Percentiles rank a stretch among this genome's conserved stretches.
Evolutionary conservation across 2,888 invertebrate genomes (phyloP).

Genomic region (Aphidius colemani): DNA sequence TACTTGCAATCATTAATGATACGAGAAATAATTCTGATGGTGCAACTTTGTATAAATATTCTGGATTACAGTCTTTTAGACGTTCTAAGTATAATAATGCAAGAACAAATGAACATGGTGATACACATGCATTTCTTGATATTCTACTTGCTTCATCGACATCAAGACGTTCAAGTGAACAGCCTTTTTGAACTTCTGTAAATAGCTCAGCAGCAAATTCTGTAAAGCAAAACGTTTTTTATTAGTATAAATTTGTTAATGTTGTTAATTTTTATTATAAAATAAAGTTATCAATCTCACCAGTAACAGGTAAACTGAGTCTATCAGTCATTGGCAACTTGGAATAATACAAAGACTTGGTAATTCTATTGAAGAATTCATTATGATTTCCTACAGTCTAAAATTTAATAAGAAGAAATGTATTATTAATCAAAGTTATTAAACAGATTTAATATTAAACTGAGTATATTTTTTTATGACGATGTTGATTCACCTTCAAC

Average conservation of each 20-base stretch:
- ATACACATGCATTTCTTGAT: constrained; percentile 80
- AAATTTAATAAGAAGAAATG: constrained; percentile 42
- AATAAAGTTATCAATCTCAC: constrained; percentile 63
- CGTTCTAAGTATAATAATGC: constrained; percentile 93
- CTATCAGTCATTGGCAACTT: constrained; percentile 73
- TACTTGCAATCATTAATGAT: constrained; percentile 95
- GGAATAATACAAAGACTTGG: constrained; percentile 88
- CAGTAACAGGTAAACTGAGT: constrained; percentile 79
- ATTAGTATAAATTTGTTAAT: constrained; percentile 1
- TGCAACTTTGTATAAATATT: constrained; percentile 80
- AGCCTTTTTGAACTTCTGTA: constrained; percentile 76
- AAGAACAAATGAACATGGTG: constrained; percentile 90
- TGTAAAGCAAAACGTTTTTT: constrained; percentile 51
- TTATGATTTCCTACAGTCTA: constrained; percentile 74
- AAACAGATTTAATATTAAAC: neutral
- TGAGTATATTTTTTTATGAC: neutral
- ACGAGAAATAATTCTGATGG: constrained; percentile 94
- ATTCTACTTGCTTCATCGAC: constrained; percentile 78
- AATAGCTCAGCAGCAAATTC: constrained; percentile 86
- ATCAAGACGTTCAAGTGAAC: constrained; percentile 77
- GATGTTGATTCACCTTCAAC: constrained; percentile 61
- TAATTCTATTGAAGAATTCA: constrained; percentile 80
- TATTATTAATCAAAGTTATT: constrained; percentile 8
- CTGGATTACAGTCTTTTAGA: constrained; percentile 78
- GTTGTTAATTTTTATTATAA: constrained; percentile 5